Base-by-base conservation (phyloP, 2,113 vertebrate species). In the Tachysurus vachellii region DNA sequence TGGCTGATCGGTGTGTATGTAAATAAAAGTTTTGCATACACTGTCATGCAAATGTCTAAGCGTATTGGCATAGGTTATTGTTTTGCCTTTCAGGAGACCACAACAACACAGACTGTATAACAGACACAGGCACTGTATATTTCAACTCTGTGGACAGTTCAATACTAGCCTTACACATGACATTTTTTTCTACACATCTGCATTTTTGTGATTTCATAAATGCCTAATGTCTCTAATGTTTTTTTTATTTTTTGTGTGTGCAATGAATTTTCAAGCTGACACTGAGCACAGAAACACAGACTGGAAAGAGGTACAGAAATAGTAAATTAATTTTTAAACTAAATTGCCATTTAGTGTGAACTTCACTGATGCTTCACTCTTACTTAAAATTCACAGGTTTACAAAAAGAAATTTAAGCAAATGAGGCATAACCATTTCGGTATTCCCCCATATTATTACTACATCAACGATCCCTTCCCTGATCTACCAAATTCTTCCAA, bases 291-390 rank as follows among this genome's bases (percentile, higher is more conserved):
- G 91, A 92, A 91, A 94, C 82, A 92, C 92, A 0, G 88, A 95
- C 91, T 96, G 95, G 95, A 95, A 84, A 66, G 89, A 93, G 89
- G 95, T 95, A 86, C 94, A 91, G 56, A 14, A 76, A 53, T 50
- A 26, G 21, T 50, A 13, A 23, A 75, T 47, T 26, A 10, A 75
- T 50, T 53, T 70, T 53, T 53, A 14, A 56, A 47, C 11, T 5
- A 73, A 73, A 36, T 44, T 8, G 0, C 3, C 11, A 14, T n/a
- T 28, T 66, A 47, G n/a, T 61, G 5, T 61, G 31, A 59, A 21
- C 26, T 31, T 68, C n/a, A 13, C 82, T 47, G 42, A 23, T 10
- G 1, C 42, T 28, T 54, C 13, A 42, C 59, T 73, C 3, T 76
- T 44, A 73, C 3, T 76, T 44, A 73, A 44, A 16, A 80, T 68